These are phyloP conservation scores for Perizoma flavofasciatum DNA, from an alignment of 2,888 invertebrate genomes.

Conservation along the genomic window DNA sequence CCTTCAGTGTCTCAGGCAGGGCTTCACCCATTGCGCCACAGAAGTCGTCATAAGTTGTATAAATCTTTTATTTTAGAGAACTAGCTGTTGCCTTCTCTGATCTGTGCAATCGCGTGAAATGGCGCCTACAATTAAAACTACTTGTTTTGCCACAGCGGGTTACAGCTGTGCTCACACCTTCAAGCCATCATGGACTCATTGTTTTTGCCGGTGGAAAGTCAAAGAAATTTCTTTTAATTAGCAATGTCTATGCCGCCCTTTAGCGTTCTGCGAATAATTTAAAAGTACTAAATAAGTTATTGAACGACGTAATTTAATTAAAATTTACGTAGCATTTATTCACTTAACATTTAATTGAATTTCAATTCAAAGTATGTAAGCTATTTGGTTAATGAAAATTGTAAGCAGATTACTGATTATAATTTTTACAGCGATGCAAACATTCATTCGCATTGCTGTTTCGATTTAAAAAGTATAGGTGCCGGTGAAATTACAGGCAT, in stretches of 20 bases:
- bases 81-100: conserved; percentile 1
- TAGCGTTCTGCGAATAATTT: conserved; percentile 27
- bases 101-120: conserved; percentile 46
- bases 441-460: no score
- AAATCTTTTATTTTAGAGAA: neutral
- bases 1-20: no score
- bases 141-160: conserved; percentile 60
- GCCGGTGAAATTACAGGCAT: no score
- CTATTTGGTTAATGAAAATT: conserved; percentile 9
- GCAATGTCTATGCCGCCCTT: conserved; percentile 17
- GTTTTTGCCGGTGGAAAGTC: conserved; percentile 50
- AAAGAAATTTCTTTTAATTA: conserved; percentile 26
- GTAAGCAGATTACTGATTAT: neutral
- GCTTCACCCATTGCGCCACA: no score
- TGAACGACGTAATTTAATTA: conserved; percentile 22
- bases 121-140: conserved; percentile 66
- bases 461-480: no score
- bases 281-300: conserved; percentile 21
- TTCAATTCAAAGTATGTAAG: conserved; percentile 8
- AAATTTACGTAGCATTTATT: conserved; percentile 19
- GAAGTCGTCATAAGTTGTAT: no score
- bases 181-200: conserved; percentile 62
- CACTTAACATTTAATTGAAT: conserved; percentile 23
- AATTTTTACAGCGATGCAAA: no score
- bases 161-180: conserved; percentile 75